Percentiles rank a stretch among this genome's conserved stretches.
These are phyloP conservation scores for Listrodromus nycthemerus DNA, from an alignment of 2,888 invertebrate genomes.

Conservation along the genomic window DNA sequence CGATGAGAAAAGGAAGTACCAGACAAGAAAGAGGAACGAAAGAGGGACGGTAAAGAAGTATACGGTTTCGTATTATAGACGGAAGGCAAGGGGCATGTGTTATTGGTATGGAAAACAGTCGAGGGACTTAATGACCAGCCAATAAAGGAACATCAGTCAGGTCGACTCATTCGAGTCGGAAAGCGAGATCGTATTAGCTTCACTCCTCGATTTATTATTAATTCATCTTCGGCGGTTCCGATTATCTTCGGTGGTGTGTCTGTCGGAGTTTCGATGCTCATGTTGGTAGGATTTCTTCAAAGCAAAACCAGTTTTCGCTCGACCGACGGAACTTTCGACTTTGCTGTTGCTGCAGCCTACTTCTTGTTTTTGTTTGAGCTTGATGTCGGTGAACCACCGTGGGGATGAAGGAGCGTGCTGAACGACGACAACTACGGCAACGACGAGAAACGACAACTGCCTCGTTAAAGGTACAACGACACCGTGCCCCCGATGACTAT, in stretches of 20 bases:
- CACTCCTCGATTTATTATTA: constrained; percentile 27
- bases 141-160: constrained; percentile 33
- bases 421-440: constrained; percentile 31
- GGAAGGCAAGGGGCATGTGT: constrained; percentile 33
- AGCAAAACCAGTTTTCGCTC: constrained; percentile 8
- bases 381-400: constrained; percentile 49
- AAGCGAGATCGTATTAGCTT: constrained; percentile 43
- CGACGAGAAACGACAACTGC: constrained; percentile 34
- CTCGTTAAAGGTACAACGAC: constrained; percentile 66
- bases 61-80: constrained; percentile 52
- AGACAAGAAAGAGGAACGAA: constrained; percentile 32
- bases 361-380: constrained; percentile 44
- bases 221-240: neutral
- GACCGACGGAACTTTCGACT: neutral
- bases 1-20: constrained; percentile 43
- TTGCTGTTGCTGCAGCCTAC: constrained; percentile 11
- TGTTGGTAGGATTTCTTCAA: constrained; percentile 15
- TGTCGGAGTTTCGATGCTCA: neutral
- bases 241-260: neutral
- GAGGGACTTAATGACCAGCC: constrained; percentile 56
- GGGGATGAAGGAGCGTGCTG: constrained; percentile 41
- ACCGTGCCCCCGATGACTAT: constrained; percentile 62
- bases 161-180: constrained; percentile 12
- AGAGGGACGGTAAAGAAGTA: constrained; percentile 38
- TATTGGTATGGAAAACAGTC: constrained; percentile 60